Percentiles rank a stretch among this genome's conserved stretches.
phyloP scores from a whole-genome alignment of 2,113 vertebrate genomes.

The Ranitomeya imitator region DNA sequence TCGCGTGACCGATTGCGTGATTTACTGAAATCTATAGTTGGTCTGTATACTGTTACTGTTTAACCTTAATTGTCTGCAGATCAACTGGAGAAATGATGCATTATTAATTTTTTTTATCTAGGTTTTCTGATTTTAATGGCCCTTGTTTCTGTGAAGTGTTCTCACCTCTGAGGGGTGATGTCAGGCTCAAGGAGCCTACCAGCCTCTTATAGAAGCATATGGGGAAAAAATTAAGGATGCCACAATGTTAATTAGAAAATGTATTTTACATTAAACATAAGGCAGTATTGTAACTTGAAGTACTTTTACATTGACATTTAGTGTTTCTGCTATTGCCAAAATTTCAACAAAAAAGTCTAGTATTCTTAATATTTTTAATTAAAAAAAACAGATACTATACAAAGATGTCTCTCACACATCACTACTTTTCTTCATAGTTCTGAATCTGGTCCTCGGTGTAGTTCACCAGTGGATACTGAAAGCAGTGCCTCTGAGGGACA shows the following conservation, averaged over 20 bases:
- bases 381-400: too few species aligned
- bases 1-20: too few species aligned
- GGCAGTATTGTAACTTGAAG: background rate
- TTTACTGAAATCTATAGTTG: too few species aligned
- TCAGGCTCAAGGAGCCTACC: background rate
- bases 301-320: background rate
- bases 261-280: background rate
- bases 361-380: too few species aligned
- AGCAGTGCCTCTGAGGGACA: conserved; percentile 60
- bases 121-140: background rate
- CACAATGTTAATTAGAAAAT: background rate
- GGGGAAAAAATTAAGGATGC: background rate
- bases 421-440: conserved; percentile 69
- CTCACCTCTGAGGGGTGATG: background rate
- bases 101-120: background rate
- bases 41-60: too few species aligned
- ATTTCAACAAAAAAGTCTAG: too few species aligned
- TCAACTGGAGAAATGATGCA: too few species aligned
- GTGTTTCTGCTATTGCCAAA: too few species aligned
- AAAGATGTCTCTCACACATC: background rate
- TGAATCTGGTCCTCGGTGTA: conserved; percentile 84
- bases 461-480: conserved; percentile 80
- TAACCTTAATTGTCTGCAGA: too few species aligned
- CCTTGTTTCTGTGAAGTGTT: background rate
- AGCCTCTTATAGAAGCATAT: background rate